A percentile compares a stretch with the other conserved stretches of the same genome.
Conservation (phyloP, 2,888 invertebrate species). For the Meiosimyza platycephala region DNA sequence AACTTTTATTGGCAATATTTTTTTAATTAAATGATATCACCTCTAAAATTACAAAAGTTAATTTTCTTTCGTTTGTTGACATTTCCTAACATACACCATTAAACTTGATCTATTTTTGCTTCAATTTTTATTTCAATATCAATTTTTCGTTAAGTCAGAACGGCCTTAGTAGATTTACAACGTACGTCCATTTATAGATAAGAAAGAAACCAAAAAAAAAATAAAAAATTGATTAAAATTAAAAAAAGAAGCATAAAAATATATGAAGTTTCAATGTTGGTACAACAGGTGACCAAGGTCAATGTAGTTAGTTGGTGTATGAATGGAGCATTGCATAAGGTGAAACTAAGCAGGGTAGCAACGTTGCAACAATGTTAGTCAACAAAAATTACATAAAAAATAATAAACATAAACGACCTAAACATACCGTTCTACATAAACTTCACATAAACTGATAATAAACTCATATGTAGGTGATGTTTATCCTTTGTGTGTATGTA, state of each 20-base stretch:
- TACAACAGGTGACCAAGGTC: conserved; percentile 59
- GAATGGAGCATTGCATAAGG: background rate
- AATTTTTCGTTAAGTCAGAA: background rate
- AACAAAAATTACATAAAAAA: too few species aligned
- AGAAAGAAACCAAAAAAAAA: background rate
- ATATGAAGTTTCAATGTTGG: conserved; percentile 38
- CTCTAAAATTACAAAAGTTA: background rate
- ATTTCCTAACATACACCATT: background rate
- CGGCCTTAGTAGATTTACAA: conserved; percentile 9
- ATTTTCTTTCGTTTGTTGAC: too few species aligned
- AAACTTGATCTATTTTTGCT: conserved; percentile 20
- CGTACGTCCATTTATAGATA: conserved; percentile 4
- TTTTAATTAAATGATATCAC: too few species aligned
- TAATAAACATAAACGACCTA: too few species aligned
- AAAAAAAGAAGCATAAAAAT: background rate
- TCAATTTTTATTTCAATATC: conserved; percentile 3
- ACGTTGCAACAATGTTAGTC: too few species aligned
- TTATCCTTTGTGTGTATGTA: too few species aligned
- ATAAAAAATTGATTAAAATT: background rate
- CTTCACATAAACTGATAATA: too few species aligned
- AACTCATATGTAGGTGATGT: too few species aligned
- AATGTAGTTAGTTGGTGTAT: conserved; percentile 41
- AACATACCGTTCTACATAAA: too few species aligned
- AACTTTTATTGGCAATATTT: too few species aligned
- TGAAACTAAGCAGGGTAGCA: background rate